Evolutionary conservation across 2,888 invertebrate species (phyloP).

Genomic region (Chalcosyrphus nemorum): DNA sequence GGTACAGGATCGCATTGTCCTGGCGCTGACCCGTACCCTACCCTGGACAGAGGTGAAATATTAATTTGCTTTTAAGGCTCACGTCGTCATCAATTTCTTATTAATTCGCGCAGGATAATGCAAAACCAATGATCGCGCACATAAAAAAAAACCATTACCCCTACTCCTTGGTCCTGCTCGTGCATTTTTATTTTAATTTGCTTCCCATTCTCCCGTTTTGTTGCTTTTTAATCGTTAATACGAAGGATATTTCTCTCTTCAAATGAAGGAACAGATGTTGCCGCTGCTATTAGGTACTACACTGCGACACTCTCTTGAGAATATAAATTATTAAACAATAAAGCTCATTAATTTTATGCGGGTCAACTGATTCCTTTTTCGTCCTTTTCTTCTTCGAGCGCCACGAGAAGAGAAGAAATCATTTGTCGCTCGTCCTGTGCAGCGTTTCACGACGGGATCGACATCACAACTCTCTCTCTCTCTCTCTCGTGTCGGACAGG

Average conservation of each 20-base stretch:
- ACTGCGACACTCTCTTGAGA: slow-evolving; percentile 58
- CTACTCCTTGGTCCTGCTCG: too few species aligned
- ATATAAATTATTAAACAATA: slow-evolving; percentile 71
- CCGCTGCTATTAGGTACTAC: too few species aligned
- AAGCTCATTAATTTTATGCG: slow-evolving; percentile 73
- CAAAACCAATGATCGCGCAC: slow-evolving; percentile 52
- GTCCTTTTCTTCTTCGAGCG: slow-evolving; percentile 17
- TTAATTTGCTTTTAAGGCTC: slow-evolving; percentile 72
- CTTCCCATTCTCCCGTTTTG: slow-evolving; percentile 8
- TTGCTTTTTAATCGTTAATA: slow-evolving; percentile 58
- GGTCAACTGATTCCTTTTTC: slow-evolving; percentile 69
- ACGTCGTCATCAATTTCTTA: slow-evolving; percentile 71
- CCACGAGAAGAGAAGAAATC: too few species aligned
- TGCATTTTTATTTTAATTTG: too few species aligned
- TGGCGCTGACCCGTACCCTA: not conserved
- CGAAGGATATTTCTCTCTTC: slow-evolving; percentile 38
- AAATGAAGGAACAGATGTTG: slow-evolving; percentile 56
- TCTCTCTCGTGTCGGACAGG: slow-evolving; percentile 15
- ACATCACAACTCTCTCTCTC: too few species aligned
- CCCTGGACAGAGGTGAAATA: slow-evolving; percentile 51
- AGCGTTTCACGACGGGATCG: slow-evolving; percentile 16
- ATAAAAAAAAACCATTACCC: not conserved
- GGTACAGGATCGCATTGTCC: not conserved
- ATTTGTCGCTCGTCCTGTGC: slow-evolving; percentile 27
- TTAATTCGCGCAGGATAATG: slow-evolving; percentile 62